These are phyloP conservation scores for Tyrophagus putrescentiae DNA, from an alignment of 1,140 invertebrate species.

Conservation along the genomic window DNA sequence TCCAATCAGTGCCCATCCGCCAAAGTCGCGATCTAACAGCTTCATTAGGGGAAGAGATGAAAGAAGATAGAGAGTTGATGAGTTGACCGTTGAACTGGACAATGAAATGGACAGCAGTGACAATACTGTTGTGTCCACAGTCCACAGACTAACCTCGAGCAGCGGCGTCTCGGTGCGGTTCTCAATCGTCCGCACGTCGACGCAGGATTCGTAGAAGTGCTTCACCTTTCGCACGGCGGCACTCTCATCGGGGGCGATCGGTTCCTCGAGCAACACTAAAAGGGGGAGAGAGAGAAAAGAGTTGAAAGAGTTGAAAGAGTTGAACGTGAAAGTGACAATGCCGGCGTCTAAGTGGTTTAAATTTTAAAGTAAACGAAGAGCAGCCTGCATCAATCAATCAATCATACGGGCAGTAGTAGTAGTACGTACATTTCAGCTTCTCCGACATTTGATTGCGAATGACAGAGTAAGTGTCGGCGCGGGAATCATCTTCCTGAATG, in stretches of 20 bases:
- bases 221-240: conserved; percentile 42
- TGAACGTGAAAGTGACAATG: neutral
- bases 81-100: too few species aligned
- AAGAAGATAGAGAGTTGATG: too few species aligned
- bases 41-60: too few species aligned
- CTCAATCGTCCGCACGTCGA: conserved; percentile 53
- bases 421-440: conserved; percentile 26
- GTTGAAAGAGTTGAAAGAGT: neutral
- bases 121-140: too few species aligned
- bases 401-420: too few species aligned
- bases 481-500: conserved; percentile 51
- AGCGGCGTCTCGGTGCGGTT: conserved; percentile 53
- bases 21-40: conserved; percentile 49
- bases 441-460: conserved; percentile 50
- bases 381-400: too few species aligned
- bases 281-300: neutral
- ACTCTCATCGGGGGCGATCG: conserved; percentile 29
- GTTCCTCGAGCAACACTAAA: conserved; percentile 33
- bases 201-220: conserved; percentile 62
- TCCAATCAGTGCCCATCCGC: conserved; percentile 67
- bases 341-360: too few species aligned
- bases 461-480: conserved; percentile 66
- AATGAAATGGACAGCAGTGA: too few species aligned
- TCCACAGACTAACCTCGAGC: too few species aligned
- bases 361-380: too few species aligned